Conservation (phyloP, 2,888 invertebrate genomes). For the Eupithecia vulgata region DNA sequence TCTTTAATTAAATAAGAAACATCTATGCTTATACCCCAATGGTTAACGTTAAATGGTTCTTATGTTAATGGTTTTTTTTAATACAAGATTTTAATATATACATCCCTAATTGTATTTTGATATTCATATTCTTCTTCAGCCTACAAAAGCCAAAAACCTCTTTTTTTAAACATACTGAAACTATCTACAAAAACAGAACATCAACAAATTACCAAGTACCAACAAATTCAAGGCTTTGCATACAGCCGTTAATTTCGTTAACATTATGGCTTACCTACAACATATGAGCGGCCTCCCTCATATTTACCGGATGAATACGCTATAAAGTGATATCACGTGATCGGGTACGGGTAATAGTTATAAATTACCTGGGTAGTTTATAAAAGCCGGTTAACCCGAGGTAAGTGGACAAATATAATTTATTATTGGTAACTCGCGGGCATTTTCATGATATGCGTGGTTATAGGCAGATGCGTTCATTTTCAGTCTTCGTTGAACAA, state of each 20-base stretch:
- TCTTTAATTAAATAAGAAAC: too few relatives aligned
- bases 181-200: neutral
- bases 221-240: constrained; percentile 41
- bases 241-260: constrained; percentile 47
- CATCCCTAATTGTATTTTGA: too few relatives aligned
- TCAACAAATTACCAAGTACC: constrained; percentile 11
- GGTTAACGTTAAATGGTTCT: too few relatives aligned
- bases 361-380: constrained; percentile 83
- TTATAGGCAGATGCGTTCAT: constrained; percentile 35
- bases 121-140: too few relatives aligned
- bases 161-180: neutral
- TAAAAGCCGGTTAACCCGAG: constrained; percentile 84
- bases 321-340: constrained; percentile 84
- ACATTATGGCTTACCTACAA: constrained; percentile 60
- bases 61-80: too few relatives aligned
- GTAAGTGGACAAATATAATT: constrained; percentile 83
- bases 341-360: constrained; percentile 83
- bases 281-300: constrained; percentile 74
- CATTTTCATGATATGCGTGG: constrained; percentile 74
- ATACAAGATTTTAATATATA: too few relatives aligned
- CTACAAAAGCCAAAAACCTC: neutral
- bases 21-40: too few relatives aligned
- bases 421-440: constrained; percentile 81
- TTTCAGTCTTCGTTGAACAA: neutral
- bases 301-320: constrained; percentile 80